Percentiles rank a stretch among this genome's conserved stretches.
Conservation (phyloP, 1,140 invertebrate genomes). For the Diabrotica undecimpunctata region DNA sequence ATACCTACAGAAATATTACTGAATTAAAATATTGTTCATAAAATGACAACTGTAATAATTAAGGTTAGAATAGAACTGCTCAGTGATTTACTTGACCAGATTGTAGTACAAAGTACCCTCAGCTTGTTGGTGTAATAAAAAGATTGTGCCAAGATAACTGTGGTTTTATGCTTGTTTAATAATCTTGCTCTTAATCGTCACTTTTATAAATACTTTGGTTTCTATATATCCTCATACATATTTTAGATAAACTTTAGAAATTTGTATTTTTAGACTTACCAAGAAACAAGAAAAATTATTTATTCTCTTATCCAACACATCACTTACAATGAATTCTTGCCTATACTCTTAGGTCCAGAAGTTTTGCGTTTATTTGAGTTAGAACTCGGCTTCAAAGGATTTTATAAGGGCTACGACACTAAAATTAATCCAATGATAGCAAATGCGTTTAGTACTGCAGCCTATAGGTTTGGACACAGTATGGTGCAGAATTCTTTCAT, state of each 20-base stretch:
- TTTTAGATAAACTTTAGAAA: not conserved
- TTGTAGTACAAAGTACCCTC: too few relatives aligned
- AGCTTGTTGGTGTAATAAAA: too few relatives aligned
- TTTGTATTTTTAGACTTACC: constrained; percentile 57
- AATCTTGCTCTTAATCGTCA: too few relatives aligned
- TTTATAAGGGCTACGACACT: constrained; percentile 70
- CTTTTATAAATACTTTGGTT: too few relatives aligned
- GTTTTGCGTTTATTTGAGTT: constrained; percentile 71
- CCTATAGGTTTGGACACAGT: constrained; percentile 94
- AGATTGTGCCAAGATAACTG: too few relatives aligned
- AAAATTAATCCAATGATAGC: constrained; percentile 80
- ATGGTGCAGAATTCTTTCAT: constrained; percentile 77
- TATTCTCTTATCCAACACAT: constrained; percentile 82
- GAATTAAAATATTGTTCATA: too few relatives aligned
- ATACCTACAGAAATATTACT: too few relatives aligned
- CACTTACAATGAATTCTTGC: constrained; percentile 84
- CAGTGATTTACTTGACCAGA: too few relatives aligned
- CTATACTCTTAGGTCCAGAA: constrained; percentile 67
- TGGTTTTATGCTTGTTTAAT: too few relatives aligned
- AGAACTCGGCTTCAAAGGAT: constrained; percentile 60
- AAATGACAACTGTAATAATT: too few relatives aligned
- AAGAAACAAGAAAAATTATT: constrained; percentile 81
- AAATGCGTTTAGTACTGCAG: constrained; percentile 91
- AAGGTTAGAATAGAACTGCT: too few relatives aligned
- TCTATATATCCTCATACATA: too few relatives aligned